A percentile compares a stretch with the other conserved stretches of the same genome.
phyloP scores from a whole-genome alignment of 2,113 vertebrate genomes.

The Ptilonorhynchus violaceus region DNA sequence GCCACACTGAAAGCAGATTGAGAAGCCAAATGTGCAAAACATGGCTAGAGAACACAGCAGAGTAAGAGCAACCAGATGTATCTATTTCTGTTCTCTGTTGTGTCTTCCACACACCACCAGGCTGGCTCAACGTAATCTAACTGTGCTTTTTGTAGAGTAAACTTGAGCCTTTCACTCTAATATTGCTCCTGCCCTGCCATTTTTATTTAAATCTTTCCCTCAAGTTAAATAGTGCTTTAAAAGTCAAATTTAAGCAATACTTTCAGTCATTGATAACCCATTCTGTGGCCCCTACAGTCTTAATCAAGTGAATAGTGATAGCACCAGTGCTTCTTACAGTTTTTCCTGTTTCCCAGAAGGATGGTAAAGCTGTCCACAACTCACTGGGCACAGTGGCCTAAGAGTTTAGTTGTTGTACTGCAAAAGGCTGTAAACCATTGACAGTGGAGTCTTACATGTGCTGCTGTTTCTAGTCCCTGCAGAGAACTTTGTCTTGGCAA shows the following conservation, averaged over 20 bases:
- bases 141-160: background rate
- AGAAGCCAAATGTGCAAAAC: background rate
- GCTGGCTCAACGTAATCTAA: background rate
- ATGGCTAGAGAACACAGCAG: background rate
- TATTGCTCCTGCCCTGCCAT: background rate
- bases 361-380: background rate
- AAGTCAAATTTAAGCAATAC: background rate
- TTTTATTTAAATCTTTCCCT: background rate
- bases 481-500: background rate
- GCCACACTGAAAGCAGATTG: background rate
- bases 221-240: background rate
- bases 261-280: background rate
- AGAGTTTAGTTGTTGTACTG: background rate
- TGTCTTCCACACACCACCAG: background rate
- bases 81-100: background rate
- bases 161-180: background rate
- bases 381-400: background rate
- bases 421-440: background rate
- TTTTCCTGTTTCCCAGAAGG: background rate
- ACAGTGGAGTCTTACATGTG: background rate
- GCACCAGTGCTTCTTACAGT: background rate
- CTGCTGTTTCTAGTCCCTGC: background rate
- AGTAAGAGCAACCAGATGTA: background rate
- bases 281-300: background rate
- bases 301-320: background rate